These are phyloP conservation scores for Prochilodus magdalenae DNA, from an alignment of 2,113 vertebrate species.

Conservation along the genomic window DNA sequence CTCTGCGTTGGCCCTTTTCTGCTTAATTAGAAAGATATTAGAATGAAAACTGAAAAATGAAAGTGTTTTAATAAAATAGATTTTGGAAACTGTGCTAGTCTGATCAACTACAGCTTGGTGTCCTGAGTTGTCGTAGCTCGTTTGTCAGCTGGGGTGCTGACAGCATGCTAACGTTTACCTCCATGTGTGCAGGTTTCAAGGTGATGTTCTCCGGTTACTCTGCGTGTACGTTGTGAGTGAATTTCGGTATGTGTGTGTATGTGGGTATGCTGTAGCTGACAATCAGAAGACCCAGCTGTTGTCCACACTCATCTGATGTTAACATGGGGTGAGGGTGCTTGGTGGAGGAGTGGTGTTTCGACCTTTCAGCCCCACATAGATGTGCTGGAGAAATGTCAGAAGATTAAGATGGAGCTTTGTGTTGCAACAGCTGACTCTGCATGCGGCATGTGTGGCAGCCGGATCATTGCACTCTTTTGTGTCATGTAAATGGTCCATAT, in stretches of 20 bases:
- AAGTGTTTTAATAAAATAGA: too few species aligned
- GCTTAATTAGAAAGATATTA: background rate
- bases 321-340: background rate
- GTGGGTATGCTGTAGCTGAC: background rate
- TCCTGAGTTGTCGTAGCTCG: too few species aligned
- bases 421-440: background rate
- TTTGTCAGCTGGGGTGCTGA: conserved; percentile 51
- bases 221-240: conserved; percentile 1
- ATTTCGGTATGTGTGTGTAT: background rate
- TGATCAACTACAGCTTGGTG: too few species aligned
- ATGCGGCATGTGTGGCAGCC: background rate
- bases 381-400: background rate
- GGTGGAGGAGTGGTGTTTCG: background rate
- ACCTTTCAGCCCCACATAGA: background rate
- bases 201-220: conserved; percentile 55
- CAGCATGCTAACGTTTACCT: conserved; percentile 60
- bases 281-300: conserved; percentile 50
- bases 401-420: background rate
- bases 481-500: too few species aligned
- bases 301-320: conserved; percentile 31
- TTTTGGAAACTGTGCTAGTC: too few species aligned
- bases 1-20: too few species aligned
- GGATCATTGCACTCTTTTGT: background rate
- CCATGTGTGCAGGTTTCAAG: conserved; percentile 56
- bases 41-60: too few species aligned